phyloP scores from a whole-genome alignment of 2,797 vertebrate genomes.

The Macropodus opercularis region DNA sequence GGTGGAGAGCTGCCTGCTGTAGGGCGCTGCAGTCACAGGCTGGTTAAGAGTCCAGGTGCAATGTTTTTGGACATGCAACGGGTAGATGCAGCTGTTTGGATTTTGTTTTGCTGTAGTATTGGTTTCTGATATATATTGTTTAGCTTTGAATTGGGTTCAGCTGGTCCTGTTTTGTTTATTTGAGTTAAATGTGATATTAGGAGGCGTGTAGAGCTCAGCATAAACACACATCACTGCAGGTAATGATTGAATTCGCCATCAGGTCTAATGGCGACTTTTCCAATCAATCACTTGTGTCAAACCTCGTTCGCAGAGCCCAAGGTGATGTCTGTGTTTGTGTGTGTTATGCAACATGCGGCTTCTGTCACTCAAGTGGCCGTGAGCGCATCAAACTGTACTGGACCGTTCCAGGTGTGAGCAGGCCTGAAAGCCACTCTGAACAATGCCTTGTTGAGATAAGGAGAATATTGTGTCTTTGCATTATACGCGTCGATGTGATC shows the following conservation, averaged over 20 bases:
- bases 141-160: too few relatives aligned
- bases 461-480: not conserved
- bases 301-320: not conserved
- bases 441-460: slow-evolving; percentile 8
- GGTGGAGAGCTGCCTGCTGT: slow-evolving; percentile 55
- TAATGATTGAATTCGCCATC: not conserved
- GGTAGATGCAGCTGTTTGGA: too few relatives aligned
- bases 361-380: not conserved
- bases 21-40: slow-evolving; percentile 47
- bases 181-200: slow-evolving; percentile 19
- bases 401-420: not conserved
- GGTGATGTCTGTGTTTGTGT: not conserved
- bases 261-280: not conserved
- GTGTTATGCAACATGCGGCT: not conserved
- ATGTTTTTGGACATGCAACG: too few relatives aligned
- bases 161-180: slow-evolving; percentile 47
- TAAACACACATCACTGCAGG: slow-evolving; percentile 14
- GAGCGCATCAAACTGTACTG: not conserved
- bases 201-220: slow-evolving; percentile 4
- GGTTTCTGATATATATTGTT: too few relatives aligned
- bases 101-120: too few relatives aligned
- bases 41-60: too few relatives aligned
- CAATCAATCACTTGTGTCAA: not conserved
- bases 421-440: too few relatives aligned
- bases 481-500: not conserved